Percentiles rank a stretch among this genome's conserved stretches.
Conservation (phyloP, 2,888 invertebrate genomes). For the Tachystola acroxantha region DNA sequence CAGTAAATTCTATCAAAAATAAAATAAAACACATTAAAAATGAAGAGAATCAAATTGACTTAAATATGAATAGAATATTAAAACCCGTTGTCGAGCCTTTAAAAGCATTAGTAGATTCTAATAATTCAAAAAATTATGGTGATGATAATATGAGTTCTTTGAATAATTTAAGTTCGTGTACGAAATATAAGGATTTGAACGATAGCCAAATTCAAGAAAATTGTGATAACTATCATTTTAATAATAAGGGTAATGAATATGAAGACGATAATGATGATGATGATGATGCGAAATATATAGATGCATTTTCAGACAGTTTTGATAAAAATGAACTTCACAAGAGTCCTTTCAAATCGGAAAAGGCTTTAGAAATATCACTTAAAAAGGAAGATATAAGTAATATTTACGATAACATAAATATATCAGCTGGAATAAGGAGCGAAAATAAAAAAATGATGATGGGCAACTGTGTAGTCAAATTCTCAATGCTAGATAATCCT, state of each 20-base stretch:
- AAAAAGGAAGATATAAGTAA: not conserved
- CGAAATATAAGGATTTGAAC: not conserved
- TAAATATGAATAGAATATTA: too few species aligned
- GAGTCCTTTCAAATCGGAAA: not conserved
- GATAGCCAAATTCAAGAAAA: too few species aligned
- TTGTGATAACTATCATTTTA: not conserved
- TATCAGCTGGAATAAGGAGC: constrained; percentile 9
- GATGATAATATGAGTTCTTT: not conserved
- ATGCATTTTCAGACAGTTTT: not conserved
- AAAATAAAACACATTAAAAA: constrained; percentile 1
- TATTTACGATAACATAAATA: constrained; percentile 4
- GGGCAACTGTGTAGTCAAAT: constrained; percentile 7
- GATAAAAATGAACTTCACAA: not conserved
- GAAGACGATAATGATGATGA: not conserved
- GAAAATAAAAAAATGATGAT: constrained; percentile 8
- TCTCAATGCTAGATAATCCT: not conserved
- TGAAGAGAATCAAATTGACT: not conserved
- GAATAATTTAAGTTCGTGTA: not conserved
- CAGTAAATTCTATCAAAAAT: too few species aligned
- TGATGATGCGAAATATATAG: not conserved
- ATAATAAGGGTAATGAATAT: not conserved
- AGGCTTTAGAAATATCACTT: not conserved
- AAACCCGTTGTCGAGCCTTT: constrained; percentile 6
- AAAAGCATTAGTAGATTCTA: not conserved
- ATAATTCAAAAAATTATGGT: not conserved